Conservation (phyloP, 2,888 invertebrate genomes). For the Ligdia adustata region DNA sequence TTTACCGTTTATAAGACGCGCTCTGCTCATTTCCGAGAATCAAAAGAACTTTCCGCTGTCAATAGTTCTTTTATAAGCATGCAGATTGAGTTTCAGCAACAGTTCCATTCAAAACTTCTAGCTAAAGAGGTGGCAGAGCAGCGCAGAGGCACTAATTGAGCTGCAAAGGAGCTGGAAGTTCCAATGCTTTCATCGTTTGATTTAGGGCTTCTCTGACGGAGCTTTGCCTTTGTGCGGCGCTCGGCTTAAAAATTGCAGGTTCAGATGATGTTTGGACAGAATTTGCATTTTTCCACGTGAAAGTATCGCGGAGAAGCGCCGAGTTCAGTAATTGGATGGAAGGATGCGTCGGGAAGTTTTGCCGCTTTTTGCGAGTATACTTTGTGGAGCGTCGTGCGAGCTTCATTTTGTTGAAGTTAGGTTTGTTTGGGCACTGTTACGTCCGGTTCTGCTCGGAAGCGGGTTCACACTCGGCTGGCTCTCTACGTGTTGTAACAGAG, state of each 20-base stretch:
- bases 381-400: constrained; percentile 8
- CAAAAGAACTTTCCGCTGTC: too few relatives aligned
- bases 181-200: constrained; percentile 21
- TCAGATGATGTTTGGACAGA: constrained; percentile 37
- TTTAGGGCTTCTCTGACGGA: constrained; percentile 21
- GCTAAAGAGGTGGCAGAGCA: constrained; percentile 18
- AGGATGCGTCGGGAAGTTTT: constrained; percentile 27
- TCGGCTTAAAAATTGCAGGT: constrained; percentile 36
- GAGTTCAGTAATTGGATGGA: constrained; percentile 32
- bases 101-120: constrained; percentile 1
- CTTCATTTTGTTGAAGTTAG: constrained; percentile 17
- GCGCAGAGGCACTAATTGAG: constrained; percentile 32
- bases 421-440: constrained; percentile 7
- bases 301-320: constrained; percentile 24
- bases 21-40: too few relatives aligned
- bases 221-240: constrained; percentile 31
- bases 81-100: background rate
- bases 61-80: background rate
- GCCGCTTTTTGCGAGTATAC: constrained; percentile 13
- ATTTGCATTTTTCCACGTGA: constrained; percentile 44
- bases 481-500: constrained; percentile 15
- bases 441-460: constrained; percentile 17
- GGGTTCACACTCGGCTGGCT: constrained; percentile 24
- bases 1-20: too few relatives aligned
- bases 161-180: constrained; percentile 18